Evolutionary conservation across 2,113 vertebrate genomes (phyloP).

Genomic region (Amblyornis subalaris): DNA sequence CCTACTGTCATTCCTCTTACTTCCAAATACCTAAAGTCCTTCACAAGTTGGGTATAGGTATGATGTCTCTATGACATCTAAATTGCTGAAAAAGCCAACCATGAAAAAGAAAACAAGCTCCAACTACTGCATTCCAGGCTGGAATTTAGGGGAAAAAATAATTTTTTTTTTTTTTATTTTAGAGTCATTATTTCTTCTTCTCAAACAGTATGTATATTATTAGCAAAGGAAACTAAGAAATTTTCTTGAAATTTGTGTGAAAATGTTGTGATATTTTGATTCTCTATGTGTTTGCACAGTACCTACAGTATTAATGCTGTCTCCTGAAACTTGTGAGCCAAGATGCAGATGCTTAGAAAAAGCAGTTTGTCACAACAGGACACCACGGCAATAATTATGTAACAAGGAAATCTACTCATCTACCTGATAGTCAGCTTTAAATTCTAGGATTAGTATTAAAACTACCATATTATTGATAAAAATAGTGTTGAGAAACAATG

Average conservation of each 20-base stretch:
- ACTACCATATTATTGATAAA: not conserved
- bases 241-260: not conserved
- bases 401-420: not conserved
- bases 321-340: not conserved
- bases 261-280: not conserved
- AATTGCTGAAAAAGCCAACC: not conserved
- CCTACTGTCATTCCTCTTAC: not conserved
- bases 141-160: rapidly evolving
- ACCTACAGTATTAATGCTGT: not conserved
- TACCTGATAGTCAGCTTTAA: not conserved
- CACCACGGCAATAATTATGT: not conserved
- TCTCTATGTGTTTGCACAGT: not conserved
- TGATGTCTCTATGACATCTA: constrained; percentile 1
- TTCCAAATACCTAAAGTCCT: not conserved
- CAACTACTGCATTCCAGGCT: not conserved
- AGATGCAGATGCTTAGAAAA: not conserved
- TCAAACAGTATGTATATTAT: not conserved
- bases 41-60: not conserved
- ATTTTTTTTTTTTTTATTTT: not conserved
- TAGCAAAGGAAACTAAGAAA: not conserved
- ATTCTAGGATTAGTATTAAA: not conserved
- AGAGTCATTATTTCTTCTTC: not conserved
- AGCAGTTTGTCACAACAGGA: not conserved
- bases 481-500: not conserved
- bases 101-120: not conserved